Conservation (phyloP, 1,140 invertebrate species). For the Apis cerana region DNA sequence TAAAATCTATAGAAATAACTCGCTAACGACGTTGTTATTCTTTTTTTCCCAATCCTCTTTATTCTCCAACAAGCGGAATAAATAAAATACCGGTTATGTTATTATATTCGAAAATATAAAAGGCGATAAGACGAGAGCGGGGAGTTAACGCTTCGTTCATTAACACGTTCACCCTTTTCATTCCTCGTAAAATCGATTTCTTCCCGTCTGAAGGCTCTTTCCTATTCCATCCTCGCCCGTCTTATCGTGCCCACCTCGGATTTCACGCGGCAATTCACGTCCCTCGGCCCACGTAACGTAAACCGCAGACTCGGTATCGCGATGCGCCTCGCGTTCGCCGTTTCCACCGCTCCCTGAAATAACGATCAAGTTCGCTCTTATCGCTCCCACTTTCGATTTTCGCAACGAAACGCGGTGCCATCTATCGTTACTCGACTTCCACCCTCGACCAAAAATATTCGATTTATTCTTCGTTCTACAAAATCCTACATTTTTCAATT, state of each 20-base stretch:
- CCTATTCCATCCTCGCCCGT: neutral
- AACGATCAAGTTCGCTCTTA: slow-evolving; percentile 47
- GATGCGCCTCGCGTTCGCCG: slow-evolving; percentile 35
- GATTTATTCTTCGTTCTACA: neutral
- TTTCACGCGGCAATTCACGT: slow-evolving; percentile 50
- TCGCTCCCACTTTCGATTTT: slow-evolving; percentile 42
- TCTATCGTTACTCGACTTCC: too few species aligned
- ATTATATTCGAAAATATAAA: too few species aligned
- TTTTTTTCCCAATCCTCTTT: too few species aligned
- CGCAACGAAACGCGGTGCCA: neutral
- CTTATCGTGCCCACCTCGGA: slow-evolving; percentile 30
- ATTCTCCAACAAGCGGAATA: too few species aligned
- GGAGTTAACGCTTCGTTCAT: neutral
- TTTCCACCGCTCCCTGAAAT: slow-evolving; percentile 24
- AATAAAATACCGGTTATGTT: too few species aligned
- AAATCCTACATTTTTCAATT: too few species aligned
- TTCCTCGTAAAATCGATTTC: slow-evolving; percentile 23
- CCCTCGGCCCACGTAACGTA: slow-evolving; percentile 25
- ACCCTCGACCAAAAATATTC: too few species aligned
- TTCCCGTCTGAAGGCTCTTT: slow-evolving; percentile 1
- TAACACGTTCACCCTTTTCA: neutral
- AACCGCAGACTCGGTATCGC: slow-evolving; percentile 38
- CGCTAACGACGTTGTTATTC: too few species aligned
- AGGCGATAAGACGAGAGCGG: neutral
- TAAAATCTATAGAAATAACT: too few species aligned